Percentiles rank a stretch among this genome's conserved stretches.
These are phyloP conservation scores for Vulpes vulpes DNA, from an alignment of 2,113 vertebrate species.

Conservation along the genomic window DNA sequence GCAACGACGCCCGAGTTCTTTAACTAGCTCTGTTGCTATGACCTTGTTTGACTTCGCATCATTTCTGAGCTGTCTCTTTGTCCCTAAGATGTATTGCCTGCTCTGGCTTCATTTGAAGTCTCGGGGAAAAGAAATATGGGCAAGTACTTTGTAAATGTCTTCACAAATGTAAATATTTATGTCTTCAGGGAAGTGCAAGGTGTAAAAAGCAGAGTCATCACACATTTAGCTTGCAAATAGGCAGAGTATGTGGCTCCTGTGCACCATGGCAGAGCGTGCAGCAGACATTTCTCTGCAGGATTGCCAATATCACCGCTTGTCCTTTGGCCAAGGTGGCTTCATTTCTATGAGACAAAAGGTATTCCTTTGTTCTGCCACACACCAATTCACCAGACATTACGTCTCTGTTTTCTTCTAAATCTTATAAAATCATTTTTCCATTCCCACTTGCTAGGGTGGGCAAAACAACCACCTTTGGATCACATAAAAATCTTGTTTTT, in stretches of 20 bases:
- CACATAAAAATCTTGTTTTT: neutral
- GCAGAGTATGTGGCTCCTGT: neutral
- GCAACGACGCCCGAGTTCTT: neutral
- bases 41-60: neutral
- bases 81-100: neutral
- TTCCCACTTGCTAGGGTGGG: neutral
- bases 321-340: neutral
- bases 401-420: conserved; percentile 28
- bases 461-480: neutral
- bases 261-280: neutral
- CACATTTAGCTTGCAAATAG: conserved; percentile 32
- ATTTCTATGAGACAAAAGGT: neutral
- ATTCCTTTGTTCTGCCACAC: neutral
- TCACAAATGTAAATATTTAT: conserved; percentile 64
- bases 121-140: conserved; percentile 10
- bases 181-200: conserved; percentile 45
- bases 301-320: neutral
- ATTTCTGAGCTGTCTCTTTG: neutral
- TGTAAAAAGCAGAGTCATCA: conserved; percentile 42
- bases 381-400: neutral
- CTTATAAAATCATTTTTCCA: neutral
- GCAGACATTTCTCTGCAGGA: neutral
- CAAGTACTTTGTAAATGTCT: conserved; percentile 33
- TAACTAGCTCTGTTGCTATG: neutral
- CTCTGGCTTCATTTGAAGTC: neutral